phyloP scores from a whole-genome alignment of 2,797 vertebrate species.

The Meda fulgida region DNA sequence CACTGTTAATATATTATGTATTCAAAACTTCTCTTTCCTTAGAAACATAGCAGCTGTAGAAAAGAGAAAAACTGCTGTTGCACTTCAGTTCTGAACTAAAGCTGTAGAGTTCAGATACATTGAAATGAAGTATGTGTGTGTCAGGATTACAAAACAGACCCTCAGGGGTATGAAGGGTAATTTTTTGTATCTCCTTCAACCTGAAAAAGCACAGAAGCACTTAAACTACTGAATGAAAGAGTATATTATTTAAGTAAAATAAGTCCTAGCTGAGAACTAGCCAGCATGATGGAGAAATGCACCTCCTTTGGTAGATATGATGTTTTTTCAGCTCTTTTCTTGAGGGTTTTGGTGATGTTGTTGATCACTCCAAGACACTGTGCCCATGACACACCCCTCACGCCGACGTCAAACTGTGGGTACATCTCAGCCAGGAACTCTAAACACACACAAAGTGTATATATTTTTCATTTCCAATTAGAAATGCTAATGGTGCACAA shows the following conservation, averaged over 20 bases:
- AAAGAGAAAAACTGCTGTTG: background rate
- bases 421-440: slow-evolving; percentile 59
- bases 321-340: background rate
- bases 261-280: background rate
- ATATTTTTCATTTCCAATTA: background rate
- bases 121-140: background rate
- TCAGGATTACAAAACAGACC: slow-evolving; percentile 3
- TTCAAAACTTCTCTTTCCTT: background rate
- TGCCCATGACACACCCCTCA: slow-evolving; percentile 49
- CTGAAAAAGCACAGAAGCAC: slow-evolving; percentile 23
- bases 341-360: slow-evolving; percentile 37
- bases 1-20: background rate
- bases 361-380: slow-evolving; percentile 51
- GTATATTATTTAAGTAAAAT: background rate
- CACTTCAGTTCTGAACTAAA: background rate
- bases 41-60: background rate
- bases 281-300: background rate
- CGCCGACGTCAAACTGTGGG: slow-evolving; percentile 45
- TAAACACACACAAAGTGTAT: slow-evolving; percentile 11
- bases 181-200: background rate
- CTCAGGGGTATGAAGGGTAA: background rate
- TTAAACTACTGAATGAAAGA: background rate
- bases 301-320: background rate
- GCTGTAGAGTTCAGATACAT: background rate
- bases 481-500: background rate